Percentiles rank a stretch among this genome's conserved stretches.
These are phyloP conservation scores for human (Homo sapiens) DNA, from an alignment of 2,113 vertebrate species.

Conservation along the genomic window GRCh38 chr17:63379001-63379500, in stretches of 20 bases:
- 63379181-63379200: conserved; percentile 23
- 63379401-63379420: accelerated
- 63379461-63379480: too few species aligned
- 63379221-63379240: conserved; percentile 34
- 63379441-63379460: too few species aligned
- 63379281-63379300: background rate
- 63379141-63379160: conserved; percentile 48
- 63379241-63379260: background rate
- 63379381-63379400: background rate
- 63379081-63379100: conserved; percentile 15
- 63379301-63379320: background rate
- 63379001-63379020: background rate
- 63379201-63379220: conserved; percentile 58
- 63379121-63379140: conserved; percentile 16
- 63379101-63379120: conserved; percentile 15
- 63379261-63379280: background rate
- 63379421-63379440: too few species aligned
- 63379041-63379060: conserved; percentile 2
- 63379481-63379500: too few species aligned
- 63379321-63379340: background rate
- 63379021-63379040: background rate
- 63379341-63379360: background rate
- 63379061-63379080: background rate
- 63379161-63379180: conserved; percentile 47
- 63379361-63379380: background rate